Evolutionary conservation across 2,113 vertebrate species (phyloP).

Genomic region (Megalops atlanticus): DNA sequence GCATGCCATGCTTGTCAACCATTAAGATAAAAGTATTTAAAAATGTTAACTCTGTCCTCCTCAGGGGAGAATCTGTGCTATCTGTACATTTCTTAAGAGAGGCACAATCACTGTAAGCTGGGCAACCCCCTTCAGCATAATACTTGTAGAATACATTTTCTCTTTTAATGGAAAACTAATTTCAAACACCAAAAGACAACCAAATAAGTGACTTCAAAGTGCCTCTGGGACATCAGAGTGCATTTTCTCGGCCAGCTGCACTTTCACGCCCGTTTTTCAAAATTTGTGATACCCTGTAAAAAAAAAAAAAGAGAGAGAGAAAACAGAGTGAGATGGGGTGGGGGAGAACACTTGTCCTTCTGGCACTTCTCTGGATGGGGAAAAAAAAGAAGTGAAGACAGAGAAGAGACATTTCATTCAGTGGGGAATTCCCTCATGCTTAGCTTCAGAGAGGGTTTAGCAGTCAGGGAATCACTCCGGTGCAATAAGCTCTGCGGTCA

Average conservation of each 20-base stretch:
- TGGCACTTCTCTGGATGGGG: constrained; percentile 50
- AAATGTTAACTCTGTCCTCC: neutral
- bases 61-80: neutral
- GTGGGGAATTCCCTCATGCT: constrained; percentile 48
- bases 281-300: constrained; percentile 40
- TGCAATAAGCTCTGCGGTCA: constrained; percentile 60
- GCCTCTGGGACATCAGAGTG: constrained; percentile 42
- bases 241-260: constrained; percentile 43
- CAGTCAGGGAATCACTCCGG: constrained; percentile 48
- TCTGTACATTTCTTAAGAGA: neutral
- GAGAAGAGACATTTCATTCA: constrained; percentile 34
- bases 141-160: neutral
- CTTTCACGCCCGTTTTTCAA: constrained; percentile 13
- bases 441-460: constrained; percentile 53
- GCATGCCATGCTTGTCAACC: neutral
- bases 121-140: neutral
- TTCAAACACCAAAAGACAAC: neutral
- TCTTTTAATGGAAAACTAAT: neutral
- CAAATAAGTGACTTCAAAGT: constrained; percentile 6
- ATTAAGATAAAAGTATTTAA: neutral
- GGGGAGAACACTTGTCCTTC: constrained; percentile 45
- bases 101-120: neutral
- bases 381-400: constrained; percentile 17
- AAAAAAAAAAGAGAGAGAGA: constrained; percentile 49
- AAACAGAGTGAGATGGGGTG: constrained; percentile 40